Base-by-base conservation (phyloP, 1,140 invertebrate genomes). In the Drosophila lacertosa region DNA sequence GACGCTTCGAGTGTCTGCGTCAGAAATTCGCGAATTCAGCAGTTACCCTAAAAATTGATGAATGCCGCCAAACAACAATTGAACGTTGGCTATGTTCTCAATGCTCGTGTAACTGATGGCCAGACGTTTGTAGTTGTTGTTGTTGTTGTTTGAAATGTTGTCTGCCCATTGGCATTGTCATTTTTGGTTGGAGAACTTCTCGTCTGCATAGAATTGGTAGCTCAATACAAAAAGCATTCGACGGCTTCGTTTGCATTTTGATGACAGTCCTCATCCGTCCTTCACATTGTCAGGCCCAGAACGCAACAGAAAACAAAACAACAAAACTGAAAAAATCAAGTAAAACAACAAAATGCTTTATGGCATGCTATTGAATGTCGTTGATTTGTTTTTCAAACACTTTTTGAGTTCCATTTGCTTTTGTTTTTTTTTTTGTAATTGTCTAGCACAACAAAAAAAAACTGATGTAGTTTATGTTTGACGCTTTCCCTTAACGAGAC, bases 241-340 rank as follows among this genome's bases (percentile, higher is more conserved):
- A 68, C 57, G 84, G 84, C 77, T 82, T 86, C 77, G 82, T 86
- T 86, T 86, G 82, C 82, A 86, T 86, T 86, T 86, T 89, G 82
- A 88, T 86, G 82, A 89, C 81, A 86, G 81, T 68, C 69, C 53
- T 76, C 74, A 39, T 55, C 39, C 39, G 64, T 64, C 16, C 59
- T 68, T 47, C 59, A 59, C 66, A 59, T 55, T 69, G 45, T 65
- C 47, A 42, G 29, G 29, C 45, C 65, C 55, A 18, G 29, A 33
- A 58, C n/a, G n/a, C n/a, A n/a, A n/a, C n/a, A n/a, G n/a, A n/a
- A n/a, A n/a, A n/a, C n/a, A n/a, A 32, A 20, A 32, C 10, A 29
- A 29, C 20, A 32, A 26, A 6, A 35, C 18, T 59, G 16, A 39
- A 3, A 15, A 29, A 16, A 16, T 4, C 4, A 48, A 48, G 24